Evolutionary conservation across 2,888 invertebrate species (phyloP).

Genomic region (Andrena haemorrhoa): DNA sequence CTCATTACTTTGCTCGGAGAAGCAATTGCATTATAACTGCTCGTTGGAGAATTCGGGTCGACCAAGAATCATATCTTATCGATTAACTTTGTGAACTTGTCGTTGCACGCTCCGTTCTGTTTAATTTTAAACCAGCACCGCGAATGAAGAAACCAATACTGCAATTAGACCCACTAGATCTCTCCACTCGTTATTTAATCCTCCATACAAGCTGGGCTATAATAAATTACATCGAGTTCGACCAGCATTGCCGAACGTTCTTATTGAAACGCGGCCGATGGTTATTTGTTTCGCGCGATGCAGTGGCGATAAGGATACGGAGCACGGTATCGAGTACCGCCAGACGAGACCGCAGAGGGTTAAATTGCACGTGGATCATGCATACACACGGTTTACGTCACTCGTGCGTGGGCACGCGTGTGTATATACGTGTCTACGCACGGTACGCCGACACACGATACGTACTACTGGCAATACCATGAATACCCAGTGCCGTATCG

Average conservation of each 20-base stretch:
- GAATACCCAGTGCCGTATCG: slow-evolving; percentile 56
- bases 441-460: slow-evolving; percentile 52
- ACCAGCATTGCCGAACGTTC: neutral
- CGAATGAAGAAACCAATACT: too few species aligned
- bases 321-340: slow-evolving; percentile 26
- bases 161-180: neutral
- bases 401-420: slow-evolving; percentile 49
- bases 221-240: neutral
- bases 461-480: slow-evolving; percentile 51
- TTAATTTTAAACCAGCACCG: too few species aligned
- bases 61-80: too few species aligned
- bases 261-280: neutral
- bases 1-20: too few species aligned
- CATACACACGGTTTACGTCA: slow-evolving; percentile 54
- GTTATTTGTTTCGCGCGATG: slow-evolving; percentile 29
- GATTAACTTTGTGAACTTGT: too few species aligned
- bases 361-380: slow-evolving; percentile 63
- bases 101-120: too few species aligned
- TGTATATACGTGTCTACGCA: slow-evolving; percentile 38
- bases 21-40: too few species aligned
- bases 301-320: slow-evolving; percentile 20
- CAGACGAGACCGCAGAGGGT: slow-evolving; percentile 46
- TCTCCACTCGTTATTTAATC: neutral
- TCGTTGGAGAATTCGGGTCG: too few species aligned
- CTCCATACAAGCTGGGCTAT: neutral